These are phyloP conservation scores for Hypothenemus hampei DNA, from an alignment of 1,140 invertebrate genomes.

Conservation along the genomic window DNA sequence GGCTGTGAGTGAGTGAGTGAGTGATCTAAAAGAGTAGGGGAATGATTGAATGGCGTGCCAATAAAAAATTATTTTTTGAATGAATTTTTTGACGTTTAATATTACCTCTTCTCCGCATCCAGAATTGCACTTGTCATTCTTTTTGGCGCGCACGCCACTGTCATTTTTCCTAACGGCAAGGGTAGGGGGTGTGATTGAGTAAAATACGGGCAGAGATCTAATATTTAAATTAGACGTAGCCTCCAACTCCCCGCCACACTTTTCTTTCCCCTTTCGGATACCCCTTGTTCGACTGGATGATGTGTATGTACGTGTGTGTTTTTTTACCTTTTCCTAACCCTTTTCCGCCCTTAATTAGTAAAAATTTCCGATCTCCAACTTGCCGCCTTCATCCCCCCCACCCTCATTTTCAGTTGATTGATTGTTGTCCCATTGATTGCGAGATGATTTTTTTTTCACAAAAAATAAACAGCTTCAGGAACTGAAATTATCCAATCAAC, in stretches of 20 bases:
- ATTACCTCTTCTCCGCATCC: too few species aligned
- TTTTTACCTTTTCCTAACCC: conserved; percentile 26
- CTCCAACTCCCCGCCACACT: too few species aligned
- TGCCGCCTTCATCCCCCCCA: not conserved
- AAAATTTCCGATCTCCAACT: conserved; percentile 27
- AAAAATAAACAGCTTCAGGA: not conserved
- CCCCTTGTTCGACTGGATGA: conserved; percentile 16
- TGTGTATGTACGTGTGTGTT: conserved; percentile 22
- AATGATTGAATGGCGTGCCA: conserved; percentile 30
- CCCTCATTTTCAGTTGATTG: conserved; percentile 13
- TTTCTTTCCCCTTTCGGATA: conserved; percentile 22
- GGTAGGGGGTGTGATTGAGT: not conserved
- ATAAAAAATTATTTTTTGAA: conserved; percentile 22
- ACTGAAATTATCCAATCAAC: not conserved
- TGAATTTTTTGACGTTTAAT: too few species aligned
- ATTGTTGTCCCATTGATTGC: conserved; percentile 17
- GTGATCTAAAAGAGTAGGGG: too few species aligned
- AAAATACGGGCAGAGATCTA: conserved; percentile 25
- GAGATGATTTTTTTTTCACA: conserved; percentile 10
- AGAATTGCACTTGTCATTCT: too few species aligned
- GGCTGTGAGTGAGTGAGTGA: too few species aligned
- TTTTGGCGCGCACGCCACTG: conserved; percentile 9
- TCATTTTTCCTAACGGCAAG: not conserved
- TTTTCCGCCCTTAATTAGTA: conserved; percentile 25
- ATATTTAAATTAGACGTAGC: conserved; percentile 27